Conservation (phyloP, 92 coral and sea anemone genomes). For the Nematostella vectensis region DNA sequence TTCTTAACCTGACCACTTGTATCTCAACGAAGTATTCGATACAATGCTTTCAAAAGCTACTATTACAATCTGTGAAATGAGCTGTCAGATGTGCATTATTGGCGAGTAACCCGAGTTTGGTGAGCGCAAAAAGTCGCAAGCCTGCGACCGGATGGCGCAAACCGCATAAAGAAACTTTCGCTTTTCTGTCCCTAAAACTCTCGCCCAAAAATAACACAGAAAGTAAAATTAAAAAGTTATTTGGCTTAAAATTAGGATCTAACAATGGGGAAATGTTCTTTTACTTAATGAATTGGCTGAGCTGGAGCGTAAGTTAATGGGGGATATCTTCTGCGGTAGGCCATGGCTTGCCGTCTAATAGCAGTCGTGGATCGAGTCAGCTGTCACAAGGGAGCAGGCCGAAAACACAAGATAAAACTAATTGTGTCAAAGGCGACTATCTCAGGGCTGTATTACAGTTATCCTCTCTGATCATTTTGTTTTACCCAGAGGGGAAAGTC, state of each 20-base stretch:
- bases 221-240: too few species aligned
- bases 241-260: too few species aligned
- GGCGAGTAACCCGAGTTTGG: too few species aligned
- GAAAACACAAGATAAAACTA: not conserved
- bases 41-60: conserved; percentile 1
- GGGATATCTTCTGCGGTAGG: conserved; percentile 1
- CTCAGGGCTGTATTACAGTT: not conserved
- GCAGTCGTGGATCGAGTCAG: conserved; percentile 2
- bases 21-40: conserved; percentile 1
- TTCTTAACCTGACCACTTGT: not conserved
- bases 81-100: conserved; percentile 19
- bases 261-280: too few species aligned
- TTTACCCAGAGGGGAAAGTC: conserved; percentile 4
- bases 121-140: not conserved
- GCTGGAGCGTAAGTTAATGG: not conserved
- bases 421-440: conserved; percentile 1
- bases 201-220: not conserved
- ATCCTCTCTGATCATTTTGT: not conserved
- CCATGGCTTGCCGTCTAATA: conserved; percentile 1
- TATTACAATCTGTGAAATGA: conserved; percentile 7
- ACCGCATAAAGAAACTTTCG: not conserved
- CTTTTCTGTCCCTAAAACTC: not conserved
- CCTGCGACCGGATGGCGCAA: not conserved
- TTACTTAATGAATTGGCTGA: too few species aligned
- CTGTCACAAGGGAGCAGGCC: not conserved